These are phyloP conservation scores for Lathronympha strigana DNA, from an alignment of 2,888 invertebrate species.

Conservation along the genomic window DNA sequence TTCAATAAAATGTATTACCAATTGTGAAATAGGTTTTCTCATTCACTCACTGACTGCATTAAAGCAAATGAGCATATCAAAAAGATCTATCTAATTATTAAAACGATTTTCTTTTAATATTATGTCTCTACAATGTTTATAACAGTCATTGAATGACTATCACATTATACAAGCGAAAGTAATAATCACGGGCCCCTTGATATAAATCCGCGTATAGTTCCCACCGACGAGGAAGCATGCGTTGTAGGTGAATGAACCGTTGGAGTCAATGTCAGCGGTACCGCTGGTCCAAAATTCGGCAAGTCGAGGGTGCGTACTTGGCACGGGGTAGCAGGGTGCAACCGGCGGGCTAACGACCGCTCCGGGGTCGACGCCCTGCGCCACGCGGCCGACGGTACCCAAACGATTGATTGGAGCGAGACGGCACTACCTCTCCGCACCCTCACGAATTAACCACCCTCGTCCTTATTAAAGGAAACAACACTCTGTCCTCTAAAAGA, in stretches of 20 bases:
- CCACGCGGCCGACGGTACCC: constrained; percentile 77
- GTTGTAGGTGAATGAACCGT: constrained; percentile 70
- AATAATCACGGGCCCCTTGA: constrained; percentile 41
- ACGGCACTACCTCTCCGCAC: constrained; percentile 68
- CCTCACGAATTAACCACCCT: constrained; percentile 77
- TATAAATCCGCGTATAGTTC: constrained; percentile 51
- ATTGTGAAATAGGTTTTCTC: too few species aligned
- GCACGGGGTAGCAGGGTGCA: constrained; percentile 82
- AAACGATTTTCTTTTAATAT: too few species aligned
- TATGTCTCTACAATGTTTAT: neutral
- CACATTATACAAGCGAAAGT: neutral
- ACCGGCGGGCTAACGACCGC: constrained; percentile 79
- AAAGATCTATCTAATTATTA: too few species aligned
- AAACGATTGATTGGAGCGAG: constrained; percentile 81
- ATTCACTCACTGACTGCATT: too few species aligned
- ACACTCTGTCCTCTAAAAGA: constrained; percentile 64
- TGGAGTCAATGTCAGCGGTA: constrained; percentile 79
- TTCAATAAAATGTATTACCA: too few species aligned
- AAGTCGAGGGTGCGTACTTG: constrained; percentile 75
- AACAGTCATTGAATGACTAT: neutral
- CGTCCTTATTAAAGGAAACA: constrained; percentile 61
- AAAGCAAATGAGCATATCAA: too few species aligned
- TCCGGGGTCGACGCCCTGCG: constrained; percentile 78
- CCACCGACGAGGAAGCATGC: constrained; percentile 52
- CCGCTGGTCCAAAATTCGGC: constrained; percentile 76